phyloP scores from a whole-genome alignment of 1,140 invertebrate species.

The Spodoptera frugiperda region DNA sequence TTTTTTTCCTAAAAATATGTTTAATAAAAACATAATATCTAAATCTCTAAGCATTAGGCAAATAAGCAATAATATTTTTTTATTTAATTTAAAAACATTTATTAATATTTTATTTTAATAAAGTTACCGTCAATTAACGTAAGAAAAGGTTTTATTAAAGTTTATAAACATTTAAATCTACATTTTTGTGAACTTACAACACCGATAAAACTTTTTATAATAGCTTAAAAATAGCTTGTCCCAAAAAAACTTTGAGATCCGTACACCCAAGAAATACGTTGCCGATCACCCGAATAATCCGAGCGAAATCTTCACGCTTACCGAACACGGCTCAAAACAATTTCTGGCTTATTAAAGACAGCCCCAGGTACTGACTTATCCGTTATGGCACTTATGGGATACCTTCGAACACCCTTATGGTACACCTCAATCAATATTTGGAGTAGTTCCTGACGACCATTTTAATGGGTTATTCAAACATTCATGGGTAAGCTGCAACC shows the following conservation, averaged over 20 bases:
- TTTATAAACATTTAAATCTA: too few relatives aligned
- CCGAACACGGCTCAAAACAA: slow-evolving; percentile 80
- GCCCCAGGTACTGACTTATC: slow-evolving; percentile 59
- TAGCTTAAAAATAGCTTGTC: background rate
- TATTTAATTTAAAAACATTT: too few relatives aligned
- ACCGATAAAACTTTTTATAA: background rate
- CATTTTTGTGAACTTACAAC: too few relatives aligned
- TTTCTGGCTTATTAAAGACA: slow-evolving; percentile 80
- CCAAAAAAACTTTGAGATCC: slow-evolving; percentile 68
- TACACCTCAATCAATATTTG: slow-evolving; percentile 68
- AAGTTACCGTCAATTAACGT: too few relatives aligned
- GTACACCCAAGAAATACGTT: slow-evolving; percentile 53
- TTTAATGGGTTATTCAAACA: slow-evolving; percentile 45
- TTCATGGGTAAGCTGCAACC: slow-evolving; percentile 26
- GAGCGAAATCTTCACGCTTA: slow-evolving; percentile 80
- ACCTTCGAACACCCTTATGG: slow-evolving; percentile 56
- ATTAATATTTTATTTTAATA: too few relatives aligned
- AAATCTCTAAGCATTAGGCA: too few relatives aligned
- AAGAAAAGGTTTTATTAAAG: too few relatives aligned
- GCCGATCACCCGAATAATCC: slow-evolving; percentile 73
- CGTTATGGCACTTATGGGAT: slow-evolving; percentile 44
- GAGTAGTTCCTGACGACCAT: slow-evolving; percentile 42
- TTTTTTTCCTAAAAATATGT: background rate
- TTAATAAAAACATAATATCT: too few relatives aligned
- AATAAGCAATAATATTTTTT: too few relatives aligned